phyloP scores from a whole-genome alignment of 1,140 invertebrate genomes.

The Meloidogyne hapla region DNA sequence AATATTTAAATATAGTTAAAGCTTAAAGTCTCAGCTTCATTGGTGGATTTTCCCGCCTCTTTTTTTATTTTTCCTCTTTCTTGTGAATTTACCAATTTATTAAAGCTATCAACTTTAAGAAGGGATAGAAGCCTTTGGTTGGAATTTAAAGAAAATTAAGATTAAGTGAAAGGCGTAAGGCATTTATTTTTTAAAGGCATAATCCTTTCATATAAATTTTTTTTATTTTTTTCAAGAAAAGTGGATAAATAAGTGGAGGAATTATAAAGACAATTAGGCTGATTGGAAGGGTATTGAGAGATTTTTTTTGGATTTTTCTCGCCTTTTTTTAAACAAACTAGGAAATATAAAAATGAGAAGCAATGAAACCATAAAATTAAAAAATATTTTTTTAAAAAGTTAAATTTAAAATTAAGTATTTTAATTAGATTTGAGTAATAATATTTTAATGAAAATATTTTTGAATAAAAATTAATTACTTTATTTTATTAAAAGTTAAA shows the following conservation, averaged over 20 bases:
- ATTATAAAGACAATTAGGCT: not conserved
- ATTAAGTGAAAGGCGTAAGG: not conserved
- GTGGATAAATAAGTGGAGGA: not conserved
- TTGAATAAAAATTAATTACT: too few species aligned
- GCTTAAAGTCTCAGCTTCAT: not conserved
- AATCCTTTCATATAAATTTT: not conserved
- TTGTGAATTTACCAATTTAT: not conserved
- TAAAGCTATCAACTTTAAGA: not conserved
- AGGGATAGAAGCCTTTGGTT: not conserved
- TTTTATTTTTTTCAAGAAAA: not conserved
- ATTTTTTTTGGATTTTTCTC: too few species aligned
- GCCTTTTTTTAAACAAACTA: too few species aligned
- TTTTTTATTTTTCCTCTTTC: not conserved
- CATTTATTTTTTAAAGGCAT: not conserved
- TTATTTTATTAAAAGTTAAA: too few species aligned
- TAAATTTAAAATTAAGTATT: too few species aligned
- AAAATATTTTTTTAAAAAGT: too few species aligned
- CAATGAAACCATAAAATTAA: too few species aligned
- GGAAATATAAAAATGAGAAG: too few species aligned
- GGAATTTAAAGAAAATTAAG: not conserved
- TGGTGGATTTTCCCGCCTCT: not conserved
- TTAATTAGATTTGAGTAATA: too few species aligned
- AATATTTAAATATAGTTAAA: slow-evolving; percentile 8
- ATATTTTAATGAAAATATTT: too few species aligned
- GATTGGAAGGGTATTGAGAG: not conserved